These are phyloP conservation scores for Isichthys henryi DNA, from an alignment of 2,113 vertebrate genomes.

Conservation along the genomic window DNA sequence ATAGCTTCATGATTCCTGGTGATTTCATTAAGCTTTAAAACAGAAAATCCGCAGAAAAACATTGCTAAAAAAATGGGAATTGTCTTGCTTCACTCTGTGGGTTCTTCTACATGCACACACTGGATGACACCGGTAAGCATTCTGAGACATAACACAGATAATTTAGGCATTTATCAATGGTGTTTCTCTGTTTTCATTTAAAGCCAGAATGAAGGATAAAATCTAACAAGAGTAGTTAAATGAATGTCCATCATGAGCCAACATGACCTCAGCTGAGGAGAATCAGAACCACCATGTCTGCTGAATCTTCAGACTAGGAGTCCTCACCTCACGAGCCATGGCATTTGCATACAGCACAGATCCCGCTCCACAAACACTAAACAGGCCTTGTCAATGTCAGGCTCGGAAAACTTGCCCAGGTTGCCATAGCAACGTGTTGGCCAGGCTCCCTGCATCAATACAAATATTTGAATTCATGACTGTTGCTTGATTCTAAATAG, in stretches of 20 bases:
- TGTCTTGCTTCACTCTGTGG: background rate
- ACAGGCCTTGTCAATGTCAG: background rate
- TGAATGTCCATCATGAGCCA: background rate
- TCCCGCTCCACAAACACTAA: background rate
- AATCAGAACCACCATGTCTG: background rate
- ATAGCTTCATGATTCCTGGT: background rate
- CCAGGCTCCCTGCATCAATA: background rate
- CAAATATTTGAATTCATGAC: slow-evolving; percentile 14
- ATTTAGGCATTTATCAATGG: background rate
- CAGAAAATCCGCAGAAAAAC: background rate
- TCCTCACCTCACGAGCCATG: background rate
- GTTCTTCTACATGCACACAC: background rate
- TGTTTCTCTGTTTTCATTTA: background rate
- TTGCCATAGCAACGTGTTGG: background rate
- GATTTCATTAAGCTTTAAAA: background rate
- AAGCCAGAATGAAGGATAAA: background rate
- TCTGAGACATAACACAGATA: background rate
- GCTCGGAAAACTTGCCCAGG: background rate
- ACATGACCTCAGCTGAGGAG: background rate
- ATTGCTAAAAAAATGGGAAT: background rate
- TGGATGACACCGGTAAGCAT: background rate
- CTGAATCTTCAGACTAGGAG: background rate
- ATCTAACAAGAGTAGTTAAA: background rate
- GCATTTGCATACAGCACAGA: background rate
- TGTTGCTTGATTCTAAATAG: background rate